A percentile compares a stretch with the other conserved stretches of the same genome.
phyloP scores from a whole-genome alignment of 1,140 invertebrate genomes.

The Nymphalis io region DNA sequence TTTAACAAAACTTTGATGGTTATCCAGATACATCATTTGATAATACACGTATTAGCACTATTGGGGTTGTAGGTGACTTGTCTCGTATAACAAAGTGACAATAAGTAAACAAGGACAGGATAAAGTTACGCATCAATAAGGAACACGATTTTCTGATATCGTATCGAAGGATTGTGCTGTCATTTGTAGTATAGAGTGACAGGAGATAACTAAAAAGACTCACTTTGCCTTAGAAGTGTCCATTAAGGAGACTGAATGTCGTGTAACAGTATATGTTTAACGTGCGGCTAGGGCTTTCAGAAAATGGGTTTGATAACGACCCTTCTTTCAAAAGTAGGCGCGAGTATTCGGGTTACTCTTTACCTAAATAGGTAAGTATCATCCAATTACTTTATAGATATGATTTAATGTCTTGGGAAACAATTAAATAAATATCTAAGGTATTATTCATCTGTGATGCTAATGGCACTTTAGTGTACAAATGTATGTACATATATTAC shows the following conservation, averaged over 20 bases:
- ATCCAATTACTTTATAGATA: slow-evolving; percentile 7
- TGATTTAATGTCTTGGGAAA: background rate
- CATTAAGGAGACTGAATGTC: slow-evolving; percentile 63
- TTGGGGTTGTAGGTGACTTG: slow-evolving; percentile 3
- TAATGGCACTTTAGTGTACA: too few species aligned
- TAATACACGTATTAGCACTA: background rate
- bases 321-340: slow-evolving; percentile 41
- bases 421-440: background rate
- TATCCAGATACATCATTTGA: too few species aligned
- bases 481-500: too few species aligned
- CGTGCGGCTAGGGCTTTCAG: slow-evolving; percentile 48
- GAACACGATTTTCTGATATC: slow-evolving; percentile 40
- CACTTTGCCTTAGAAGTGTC: slow-evolving; percentile 63
- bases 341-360: slow-evolving; percentile 22
- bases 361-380: slow-evolving; percentile 13
- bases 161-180: slow-evolving; percentile 5
- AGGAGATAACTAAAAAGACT: slow-evolving; percentile 50
- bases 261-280: slow-evolving; percentile 71
- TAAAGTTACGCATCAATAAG: slow-evolving; percentile 40
- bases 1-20: too few species aligned
- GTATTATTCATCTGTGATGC: too few species aligned
- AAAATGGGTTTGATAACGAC: slow-evolving; percentile 58
- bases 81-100: slow-evolving; percentile 17
- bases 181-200: slow-evolving; percentile 49
- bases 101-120: slow-evolving; percentile 17